Conservation (phyloP, 1,140 invertebrate species). For the Papilio dardanus region DNA sequence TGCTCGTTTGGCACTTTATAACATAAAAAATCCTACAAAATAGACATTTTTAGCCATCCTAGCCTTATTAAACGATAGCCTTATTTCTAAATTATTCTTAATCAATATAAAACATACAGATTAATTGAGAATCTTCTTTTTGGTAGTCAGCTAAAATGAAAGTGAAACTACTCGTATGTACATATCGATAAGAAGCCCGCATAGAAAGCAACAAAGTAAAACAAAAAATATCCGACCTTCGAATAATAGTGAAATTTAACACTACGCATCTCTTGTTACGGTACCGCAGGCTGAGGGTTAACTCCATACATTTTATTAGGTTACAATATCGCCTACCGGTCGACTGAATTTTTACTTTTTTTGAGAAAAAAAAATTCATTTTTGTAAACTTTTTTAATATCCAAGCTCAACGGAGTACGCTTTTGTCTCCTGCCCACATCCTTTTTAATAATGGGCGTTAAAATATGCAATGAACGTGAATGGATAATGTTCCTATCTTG, state of each 20-base stretch:
- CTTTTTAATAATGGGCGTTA: background rate
- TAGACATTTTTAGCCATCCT: too few relatives aligned
- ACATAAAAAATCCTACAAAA: too few relatives aligned
- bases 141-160: too few relatives aligned
- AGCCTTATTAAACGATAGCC: too few relatives aligned
- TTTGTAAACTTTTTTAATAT: background rate
- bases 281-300: constrained; percentile 13
- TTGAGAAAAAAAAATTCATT: background rate
- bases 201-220: constrained; percentile 50
- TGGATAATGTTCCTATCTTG: background rate
- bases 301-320: constrained; percentile 27
- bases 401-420: background rate
- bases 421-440: constrained; percentile 10
- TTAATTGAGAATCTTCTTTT: too few relatives aligned
- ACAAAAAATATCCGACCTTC: constrained; percentile 44
- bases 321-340: constrained; percentile 22
- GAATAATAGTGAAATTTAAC: constrained; percentile 32
- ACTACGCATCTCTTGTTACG: constrained; percentile 25
- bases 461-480: background rate
- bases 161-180: background rate
- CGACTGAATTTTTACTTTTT: background rate
- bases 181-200: constrained; percentile 26
- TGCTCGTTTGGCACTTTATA: too few relatives aligned
- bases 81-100: too few relatives aligned
- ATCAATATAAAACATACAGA: too few relatives aligned